Evolutionary conservation across 2,113 vertebrate species (phyloP).

Genomic region (Corythornis madagascariensis): DNA sequence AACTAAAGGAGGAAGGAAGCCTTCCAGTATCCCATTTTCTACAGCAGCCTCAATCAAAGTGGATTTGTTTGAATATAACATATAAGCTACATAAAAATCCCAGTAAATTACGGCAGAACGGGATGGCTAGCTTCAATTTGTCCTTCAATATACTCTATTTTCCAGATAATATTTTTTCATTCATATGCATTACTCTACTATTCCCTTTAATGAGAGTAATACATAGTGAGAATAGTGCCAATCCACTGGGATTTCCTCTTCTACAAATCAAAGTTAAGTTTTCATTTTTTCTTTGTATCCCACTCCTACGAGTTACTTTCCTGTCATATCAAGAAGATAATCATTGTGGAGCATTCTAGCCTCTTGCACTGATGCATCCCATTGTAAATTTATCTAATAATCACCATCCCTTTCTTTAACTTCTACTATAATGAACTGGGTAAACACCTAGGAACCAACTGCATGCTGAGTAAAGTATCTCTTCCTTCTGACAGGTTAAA

Average conservation of each 20-base stretch:
- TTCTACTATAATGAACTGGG: not conserved
- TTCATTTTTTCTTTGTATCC: not conserved
- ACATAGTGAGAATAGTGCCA: not conserved
- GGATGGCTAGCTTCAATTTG: not conserved
- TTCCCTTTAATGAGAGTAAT: not conserved
- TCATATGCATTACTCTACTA: not conserved
- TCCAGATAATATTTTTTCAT: not conserved
- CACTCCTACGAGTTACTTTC: not conserved
- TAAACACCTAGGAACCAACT: slow-evolving; percentile 12
- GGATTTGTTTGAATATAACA: not conserved
- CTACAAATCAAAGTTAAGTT: not conserved
- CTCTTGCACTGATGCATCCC: not conserved
- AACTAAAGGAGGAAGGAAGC: not conserved
- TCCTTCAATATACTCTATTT: not conserved
- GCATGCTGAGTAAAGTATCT: not conserved
- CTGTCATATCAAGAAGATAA: not conserved
- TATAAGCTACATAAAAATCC: not conserved
- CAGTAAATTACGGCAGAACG: not conserved
- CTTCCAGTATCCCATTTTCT: not conserved
- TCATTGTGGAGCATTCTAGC: not conserved
- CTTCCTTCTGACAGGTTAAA: not conserved
- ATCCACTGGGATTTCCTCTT: not conserved
- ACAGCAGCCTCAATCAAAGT: not conserved
- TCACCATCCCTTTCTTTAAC: not conserved
- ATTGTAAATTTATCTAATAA: not conserved